Evolutionary conservation across 1,140 invertebrate genomes (phyloP).

Genomic region (Lethrus apterus): DNA sequence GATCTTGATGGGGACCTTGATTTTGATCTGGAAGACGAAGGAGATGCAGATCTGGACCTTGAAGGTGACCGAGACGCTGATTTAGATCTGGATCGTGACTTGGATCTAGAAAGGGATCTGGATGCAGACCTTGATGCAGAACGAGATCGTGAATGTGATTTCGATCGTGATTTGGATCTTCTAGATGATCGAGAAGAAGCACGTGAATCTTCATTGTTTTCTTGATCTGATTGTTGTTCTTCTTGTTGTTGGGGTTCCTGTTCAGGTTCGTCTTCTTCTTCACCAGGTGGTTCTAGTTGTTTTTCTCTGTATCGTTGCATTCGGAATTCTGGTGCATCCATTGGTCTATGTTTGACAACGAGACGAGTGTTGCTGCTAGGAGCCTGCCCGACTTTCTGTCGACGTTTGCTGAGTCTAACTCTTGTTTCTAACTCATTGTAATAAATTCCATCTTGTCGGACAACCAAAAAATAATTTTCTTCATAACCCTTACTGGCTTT

Average conservation of each 20-base stretch:
- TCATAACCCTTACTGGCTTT: conserved; percentile 96
- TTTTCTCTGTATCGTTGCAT: conserved; percentile 81
- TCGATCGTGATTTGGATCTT: conserved; percentile 33
- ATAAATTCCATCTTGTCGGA: conserved; percentile 84
- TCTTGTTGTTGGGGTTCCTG: conserved; percentile 50
- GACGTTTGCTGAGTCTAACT: conserved; percentile 83
- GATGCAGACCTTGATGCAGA: conserved; percentile 31
- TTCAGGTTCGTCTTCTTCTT: conserved; percentile 66
- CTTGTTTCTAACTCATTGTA: conserved; percentile 97
- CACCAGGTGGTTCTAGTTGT: conserved; percentile 80
- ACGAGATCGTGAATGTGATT: conserved; percentile 31
- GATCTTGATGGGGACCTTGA: conserved; percentile 37
- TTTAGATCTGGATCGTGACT: conserved; percentile 26
- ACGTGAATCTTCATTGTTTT: conserved; percentile 29
- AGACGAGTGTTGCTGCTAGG: conserved; percentile 76
- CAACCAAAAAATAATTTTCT: conserved; percentile 96
- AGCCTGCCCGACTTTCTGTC: conserved; percentile 66
- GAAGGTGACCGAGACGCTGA: conserved; percentile 26
- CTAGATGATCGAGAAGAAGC: conserved; percentile 27
- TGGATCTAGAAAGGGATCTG: conserved; percentile 27
- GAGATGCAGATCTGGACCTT: conserved; percentile 26
- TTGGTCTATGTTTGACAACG: conserved; percentile 81
- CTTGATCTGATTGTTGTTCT: conserved; percentile 37
- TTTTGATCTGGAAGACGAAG: conserved; percentile 34
- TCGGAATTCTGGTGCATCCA: conserved; percentile 79